Base-by-base conservation (phyloP, 2,797 vertebrate species). In the Leptodactylus fallax region DNA sequence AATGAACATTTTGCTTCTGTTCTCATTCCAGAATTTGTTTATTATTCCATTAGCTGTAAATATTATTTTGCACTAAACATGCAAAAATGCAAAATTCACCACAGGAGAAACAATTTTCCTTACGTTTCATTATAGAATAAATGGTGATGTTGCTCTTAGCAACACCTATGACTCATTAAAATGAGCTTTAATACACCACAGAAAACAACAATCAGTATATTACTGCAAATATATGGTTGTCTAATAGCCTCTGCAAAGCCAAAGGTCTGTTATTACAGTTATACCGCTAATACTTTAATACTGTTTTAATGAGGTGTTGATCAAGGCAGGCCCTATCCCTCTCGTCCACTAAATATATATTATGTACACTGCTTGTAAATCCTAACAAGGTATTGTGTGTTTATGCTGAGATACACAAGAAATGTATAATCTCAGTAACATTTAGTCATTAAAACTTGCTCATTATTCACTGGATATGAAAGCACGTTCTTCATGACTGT, bases 21-120 rank as follows among this genome's bases (percentile, higher is more conserved):
- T 56, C 76, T 53, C 61, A 19, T 63, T 79, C 51, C 13, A 21
- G 13, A 85, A 77, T 10, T 58, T 19, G 76, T 61, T 72, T 55
- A 87, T 72, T 81, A 80, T 86, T 79, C 76, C 67, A 81, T 53
- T 63, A 81, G 21, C 65, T 45, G 74, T 81, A 81, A 85, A 76
- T 88, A 85, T 85, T 55, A 81, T 76, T 85, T 81, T 88, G 56
- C 13, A 58, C 67, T 81, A 81, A 88, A 85, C 53, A 88, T 88
- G 76, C 83, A 88, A 88, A 88, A 88, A 88, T 84, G 87, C 65
- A 72, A 88, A 88, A 85, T 76, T 36, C 77, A 36, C 56, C 36
- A 60, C 81, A 76, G 71, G 87, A 85, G 51, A 25, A 65, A 78
- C 61, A 85, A 53, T 88, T 80, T 56, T 13, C 47, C 53, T 49